These are phyloP conservation scores for Coptotermes formosanus DNA, from an alignment of 1,140 invertebrate genomes.

Conservation along the genomic window DNA sequence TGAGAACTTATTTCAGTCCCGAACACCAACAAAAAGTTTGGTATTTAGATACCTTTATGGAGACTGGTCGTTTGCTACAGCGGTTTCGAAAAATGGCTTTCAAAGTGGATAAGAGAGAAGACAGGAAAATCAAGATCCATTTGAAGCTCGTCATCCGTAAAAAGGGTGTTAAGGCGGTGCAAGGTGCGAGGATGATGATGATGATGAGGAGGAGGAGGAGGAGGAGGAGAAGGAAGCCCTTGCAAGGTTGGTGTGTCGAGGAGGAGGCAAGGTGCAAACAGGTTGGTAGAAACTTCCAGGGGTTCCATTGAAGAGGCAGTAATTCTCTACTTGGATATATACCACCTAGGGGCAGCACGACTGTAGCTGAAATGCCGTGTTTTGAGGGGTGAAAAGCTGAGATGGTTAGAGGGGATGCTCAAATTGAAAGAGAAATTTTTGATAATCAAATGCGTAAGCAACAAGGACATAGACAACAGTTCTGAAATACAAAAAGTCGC, in stretches of 20 bases:
- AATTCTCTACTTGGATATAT: too few species aligned
- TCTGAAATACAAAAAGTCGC: too few species aligned
- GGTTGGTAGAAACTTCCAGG: too few species aligned
- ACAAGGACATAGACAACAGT: too few species aligned
- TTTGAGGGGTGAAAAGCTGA: too few species aligned
- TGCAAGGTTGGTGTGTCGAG: not conserved
- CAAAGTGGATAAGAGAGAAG: not conserved
- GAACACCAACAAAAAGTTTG: not conserved
- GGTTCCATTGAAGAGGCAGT: too few species aligned
- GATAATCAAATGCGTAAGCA: too few species aligned
- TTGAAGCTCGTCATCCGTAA: not conserved
- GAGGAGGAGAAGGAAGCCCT: not conserved
- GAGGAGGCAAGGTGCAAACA: not conserved
- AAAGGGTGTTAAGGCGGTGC: not conserved
- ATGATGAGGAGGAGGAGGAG: not conserved
- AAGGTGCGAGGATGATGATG: not conserved
- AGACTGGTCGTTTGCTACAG: not conserved
- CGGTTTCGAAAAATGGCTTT: slow-evolving; percentile 1
- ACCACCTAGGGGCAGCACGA: too few species aligned
- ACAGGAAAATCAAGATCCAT: not conserved
- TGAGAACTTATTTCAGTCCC: too few species aligned
- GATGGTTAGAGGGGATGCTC: too few species aligned
- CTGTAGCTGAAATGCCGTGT: too few species aligned
- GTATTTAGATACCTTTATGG: not conserved
- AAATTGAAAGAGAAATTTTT: too few species aligned